A percentile compares a stretch with the other conserved stretches of the same genome.
phyloP scores from a whole-genome alignment of 2,797 vertebrate genomes.

The Microcaecilia unicolor region DNA sequence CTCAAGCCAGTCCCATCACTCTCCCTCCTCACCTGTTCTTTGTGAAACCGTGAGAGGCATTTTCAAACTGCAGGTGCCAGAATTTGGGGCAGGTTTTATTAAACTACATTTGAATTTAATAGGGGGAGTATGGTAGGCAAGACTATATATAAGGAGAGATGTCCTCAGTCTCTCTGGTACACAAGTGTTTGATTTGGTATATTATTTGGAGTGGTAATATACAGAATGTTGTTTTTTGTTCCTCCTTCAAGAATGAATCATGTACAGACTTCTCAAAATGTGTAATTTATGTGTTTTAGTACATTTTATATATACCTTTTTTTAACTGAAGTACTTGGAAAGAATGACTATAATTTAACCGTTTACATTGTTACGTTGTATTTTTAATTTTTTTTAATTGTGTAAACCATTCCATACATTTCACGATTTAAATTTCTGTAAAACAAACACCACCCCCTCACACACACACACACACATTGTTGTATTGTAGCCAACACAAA shows the following conservation, averaged over 20 bases:
- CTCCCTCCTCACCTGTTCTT: slow-evolving; percentile 24
- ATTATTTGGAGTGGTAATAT: slow-evolving; percentile 35
- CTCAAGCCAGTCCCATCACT: slow-evolving; percentile 26
- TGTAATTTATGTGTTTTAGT: slow-evolving; percentile 83
- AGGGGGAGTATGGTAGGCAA: slow-evolving; percentile 30
- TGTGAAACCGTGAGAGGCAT: slow-evolving; percentile 21
- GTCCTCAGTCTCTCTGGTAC: too few species aligned
- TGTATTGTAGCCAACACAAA: slow-evolving; percentile 27
- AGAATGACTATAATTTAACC: slow-evolving; percentile 55
- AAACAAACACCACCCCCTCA: slow-evolving; percentile 3
- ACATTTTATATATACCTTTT: slow-evolving; percentile 48
- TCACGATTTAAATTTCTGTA: slow-evolving; percentile 32
- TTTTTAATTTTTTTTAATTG: slow-evolving; percentile 17
- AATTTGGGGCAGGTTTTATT: slow-evolving; percentile 3
- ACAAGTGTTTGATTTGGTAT: slow-evolving; percentile 16
- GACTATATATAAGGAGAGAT: slow-evolving; percentile 23
- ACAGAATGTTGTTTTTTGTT: slow-evolving; percentile 35
- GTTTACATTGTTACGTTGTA: slow-evolving; percentile 41
- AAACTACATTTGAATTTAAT: slow-evolving; percentile 25
- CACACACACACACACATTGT: slow-evolving; percentile 5
- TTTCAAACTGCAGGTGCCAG: slow-evolving; percentile 11
- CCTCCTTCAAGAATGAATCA: slow-evolving; percentile 44
- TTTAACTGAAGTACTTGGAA: slow-evolving; percentile 39
- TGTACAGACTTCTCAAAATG: slow-evolving; percentile 66
- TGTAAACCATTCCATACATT: slow-evolving; percentile 51